These are phyloP conservation scores for Polyommatus iphigenia DNA, from an alignment of 2,888 invertebrate genomes.

Conservation along the genomic window DNA sequence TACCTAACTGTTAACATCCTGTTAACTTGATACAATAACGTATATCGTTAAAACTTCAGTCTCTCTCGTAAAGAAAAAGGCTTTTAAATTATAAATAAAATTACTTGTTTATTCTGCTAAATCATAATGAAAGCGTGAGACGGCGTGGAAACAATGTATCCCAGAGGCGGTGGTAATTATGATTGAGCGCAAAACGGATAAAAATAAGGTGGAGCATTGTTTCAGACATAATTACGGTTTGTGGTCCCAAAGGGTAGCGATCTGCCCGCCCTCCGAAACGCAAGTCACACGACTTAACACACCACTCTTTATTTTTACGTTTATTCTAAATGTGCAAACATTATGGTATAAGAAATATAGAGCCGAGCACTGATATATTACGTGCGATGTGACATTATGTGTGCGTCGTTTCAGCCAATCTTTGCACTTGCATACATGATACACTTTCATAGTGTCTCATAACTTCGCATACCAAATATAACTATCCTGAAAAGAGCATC, in stretches of 20 bases:
- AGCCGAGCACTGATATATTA: background rate
- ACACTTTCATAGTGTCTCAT: no score
- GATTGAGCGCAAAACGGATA: constrained; percentile 79
- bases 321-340: background rate
- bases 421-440: no score
- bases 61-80: background rate
- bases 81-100: background rate
- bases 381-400: no score
- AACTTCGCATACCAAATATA: no score
- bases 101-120: constrained; percentile 35
- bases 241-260: constrained; percentile 65
- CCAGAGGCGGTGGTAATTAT: constrained; percentile 73
- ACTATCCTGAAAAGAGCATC: no score
- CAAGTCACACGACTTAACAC: constrained; percentile 59
- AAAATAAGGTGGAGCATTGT: constrained; percentile 75
- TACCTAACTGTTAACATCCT: no score
- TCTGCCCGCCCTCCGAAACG: constrained; percentile 46
- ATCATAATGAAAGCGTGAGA: constrained; percentile 52
- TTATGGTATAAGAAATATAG: background rate
- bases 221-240: constrained; percentile 78
- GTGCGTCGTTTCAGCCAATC: no score
- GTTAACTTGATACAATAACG: no score
- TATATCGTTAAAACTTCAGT: background rate
- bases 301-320: constrained; percentile 40
- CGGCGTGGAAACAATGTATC: constrained; percentile 63